These are phyloP conservation scores for Thalassarche chlororhynchos DNA, from an alignment of 2,113 vertebrate genomes.

Conservation along the genomic window DNA sequence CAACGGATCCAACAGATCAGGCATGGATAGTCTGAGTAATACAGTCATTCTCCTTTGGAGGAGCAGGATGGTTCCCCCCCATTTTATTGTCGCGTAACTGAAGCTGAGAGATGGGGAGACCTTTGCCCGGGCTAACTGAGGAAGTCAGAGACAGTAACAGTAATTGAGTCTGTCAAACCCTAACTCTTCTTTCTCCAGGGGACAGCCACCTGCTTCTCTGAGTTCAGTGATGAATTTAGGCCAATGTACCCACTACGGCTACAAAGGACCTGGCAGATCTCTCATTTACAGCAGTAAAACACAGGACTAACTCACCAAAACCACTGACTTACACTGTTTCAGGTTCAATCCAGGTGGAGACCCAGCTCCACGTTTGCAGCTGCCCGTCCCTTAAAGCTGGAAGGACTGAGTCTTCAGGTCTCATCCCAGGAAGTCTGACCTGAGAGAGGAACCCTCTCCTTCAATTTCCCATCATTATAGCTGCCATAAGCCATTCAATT, in stretches of 20 bases:
- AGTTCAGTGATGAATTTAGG: not conserved
- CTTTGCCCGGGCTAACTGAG: not conserved
- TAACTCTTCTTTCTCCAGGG: not conserved
- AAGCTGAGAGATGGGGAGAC: not conserved
- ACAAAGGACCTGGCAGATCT: not conserved
- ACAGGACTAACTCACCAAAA: not conserved
- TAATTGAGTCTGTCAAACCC: not conserved
- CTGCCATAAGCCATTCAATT: not conserved
- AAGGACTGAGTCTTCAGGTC: not conserved
- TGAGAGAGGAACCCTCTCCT: not conserved
- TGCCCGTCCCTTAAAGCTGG: not conserved
- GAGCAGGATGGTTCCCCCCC: not conserved
- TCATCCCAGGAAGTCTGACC: not conserved
- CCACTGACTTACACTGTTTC: not conserved
- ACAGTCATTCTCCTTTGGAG: not conserved
- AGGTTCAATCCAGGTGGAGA: not conserved
- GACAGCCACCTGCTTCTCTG: not conserved
- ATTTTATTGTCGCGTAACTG: not conserved
- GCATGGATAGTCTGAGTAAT: not conserved
- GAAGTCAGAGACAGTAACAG: not conserved
- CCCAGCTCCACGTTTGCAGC: not conserved
- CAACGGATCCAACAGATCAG: not conserved
- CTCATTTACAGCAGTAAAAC: not conserved
- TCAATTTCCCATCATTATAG: not conserved
- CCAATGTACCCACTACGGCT: not conserved